phyloP scores from a whole-genome alignment of 2,113 vertebrate species.

The Hemichromis elongatus region DNA sequence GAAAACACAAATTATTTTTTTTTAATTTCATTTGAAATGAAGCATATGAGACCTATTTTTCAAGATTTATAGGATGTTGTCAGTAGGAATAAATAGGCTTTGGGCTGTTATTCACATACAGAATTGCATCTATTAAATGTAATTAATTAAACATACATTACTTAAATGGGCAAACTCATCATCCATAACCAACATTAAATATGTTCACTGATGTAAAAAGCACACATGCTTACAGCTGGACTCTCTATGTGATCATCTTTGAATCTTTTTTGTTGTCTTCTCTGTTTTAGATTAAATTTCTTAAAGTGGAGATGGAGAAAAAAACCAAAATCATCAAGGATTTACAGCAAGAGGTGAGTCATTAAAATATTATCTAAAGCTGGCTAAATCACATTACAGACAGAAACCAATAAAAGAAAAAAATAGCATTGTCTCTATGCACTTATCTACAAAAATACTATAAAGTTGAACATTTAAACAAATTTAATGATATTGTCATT shows the following conservation, averaged over 20 bases:
- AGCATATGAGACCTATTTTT: not conserved
- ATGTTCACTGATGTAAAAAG: not conserved
- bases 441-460: not conserved
- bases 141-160: not conserved
- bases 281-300: conserved; percentile 85
- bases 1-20: not conserved
- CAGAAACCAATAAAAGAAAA: not conserved
- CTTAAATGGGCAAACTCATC: not conserved
- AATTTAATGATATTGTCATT: not conserved
- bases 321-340: conserved; percentile 97
- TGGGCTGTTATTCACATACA: not conserved
- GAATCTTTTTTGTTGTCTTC: not conserved
- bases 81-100: not conserved
- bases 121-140: not conserved
- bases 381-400: not conserved
- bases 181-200: not conserved
- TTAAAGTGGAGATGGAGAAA: conserved; percentile 97
- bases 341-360: conserved; percentile 92
- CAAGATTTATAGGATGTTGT: not conserved
- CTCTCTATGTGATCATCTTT: not conserved
- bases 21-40: not conserved
- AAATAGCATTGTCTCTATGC: not conserved
- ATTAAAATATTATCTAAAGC: not conserved
- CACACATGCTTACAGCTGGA: too few species aligned
- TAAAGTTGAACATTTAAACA: not conserved